Percentiles rank a stretch among this genome's conserved stretches.
Conservation (phyloP, 1,140 invertebrate species). For the Helicoverpa armigera region DNA sequence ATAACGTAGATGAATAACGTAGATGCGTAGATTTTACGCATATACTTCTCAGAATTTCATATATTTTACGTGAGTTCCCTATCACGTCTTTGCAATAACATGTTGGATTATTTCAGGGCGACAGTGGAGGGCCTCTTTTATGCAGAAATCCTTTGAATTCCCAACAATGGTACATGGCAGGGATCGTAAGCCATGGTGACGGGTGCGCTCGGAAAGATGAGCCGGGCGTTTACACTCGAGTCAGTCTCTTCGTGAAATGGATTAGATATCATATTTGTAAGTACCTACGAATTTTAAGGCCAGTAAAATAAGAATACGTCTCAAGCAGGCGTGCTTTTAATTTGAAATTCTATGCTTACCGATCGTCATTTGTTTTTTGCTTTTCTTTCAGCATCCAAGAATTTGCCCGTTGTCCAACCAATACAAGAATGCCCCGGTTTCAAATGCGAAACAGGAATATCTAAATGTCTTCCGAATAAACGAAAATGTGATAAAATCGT, state of each 20-base stretch:
- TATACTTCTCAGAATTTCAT: no score
- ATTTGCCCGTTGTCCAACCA: constrained; percentile 84
- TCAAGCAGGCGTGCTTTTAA: no score
- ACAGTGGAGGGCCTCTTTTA: constrained; percentile 93
- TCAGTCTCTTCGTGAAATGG: constrained; percentile 91
- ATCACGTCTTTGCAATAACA: neutral
- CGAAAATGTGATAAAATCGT: constrained; percentile 90
- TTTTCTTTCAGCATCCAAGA: constrained; percentile 78
- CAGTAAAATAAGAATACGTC: no score
- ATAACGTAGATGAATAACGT: no score
- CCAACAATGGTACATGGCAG: constrained; percentile 91
- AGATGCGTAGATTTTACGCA: no score
- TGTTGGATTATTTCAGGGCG: constrained; percentile 86
- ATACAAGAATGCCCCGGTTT: constrained; percentile 90
- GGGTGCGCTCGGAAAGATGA: constrained; percentile 92
- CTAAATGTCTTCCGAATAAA: constrained; percentile 89
- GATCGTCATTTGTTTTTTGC: constrained; percentile 7
- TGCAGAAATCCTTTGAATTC: constrained; percentile 89
- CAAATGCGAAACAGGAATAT: constrained; percentile 88
- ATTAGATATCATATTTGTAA: constrained; percentile 88
- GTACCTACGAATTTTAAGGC: constrained; percentile 54
- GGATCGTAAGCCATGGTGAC: constrained; percentile 93
- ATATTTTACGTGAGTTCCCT: no score
- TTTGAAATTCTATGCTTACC: no score
- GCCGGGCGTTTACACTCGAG: constrained; percentile 94